A percentile compares a stretch with the other conserved stretches of the same genome.
phyloP scores from a whole-genome alignment of 2,797 vertebrate species.

The Acestrorhynchus altus region DNA sequence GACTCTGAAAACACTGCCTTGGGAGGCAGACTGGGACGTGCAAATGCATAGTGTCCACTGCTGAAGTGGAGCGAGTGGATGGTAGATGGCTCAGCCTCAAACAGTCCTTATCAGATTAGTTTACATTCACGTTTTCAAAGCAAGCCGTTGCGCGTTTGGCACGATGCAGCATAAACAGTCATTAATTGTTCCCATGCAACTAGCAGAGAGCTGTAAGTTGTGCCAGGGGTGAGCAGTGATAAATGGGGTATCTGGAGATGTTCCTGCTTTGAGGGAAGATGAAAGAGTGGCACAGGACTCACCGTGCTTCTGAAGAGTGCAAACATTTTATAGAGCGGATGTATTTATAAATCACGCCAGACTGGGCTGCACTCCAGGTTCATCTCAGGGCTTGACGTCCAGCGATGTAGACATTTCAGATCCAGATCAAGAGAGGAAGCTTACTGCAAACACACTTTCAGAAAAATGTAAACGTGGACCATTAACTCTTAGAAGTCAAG shows the following conservation, averaged over 20 bases:
- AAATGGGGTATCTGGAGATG: constrained; percentile 43
- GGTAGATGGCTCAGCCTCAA: background rate
- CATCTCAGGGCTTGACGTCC: background rate
- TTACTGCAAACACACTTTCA: background rate
- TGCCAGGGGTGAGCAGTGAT: constrained; percentile 33
- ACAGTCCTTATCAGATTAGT: constrained; percentile 32
- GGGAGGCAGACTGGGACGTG: background rate
- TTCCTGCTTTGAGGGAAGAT: constrained; percentile 25
- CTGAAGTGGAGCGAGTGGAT: constrained; percentile 1
- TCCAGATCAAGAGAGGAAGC: background rate
- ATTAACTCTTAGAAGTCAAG: background rate
- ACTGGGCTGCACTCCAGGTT: constrained; percentile 15
- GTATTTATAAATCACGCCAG: constrained; percentile 18
- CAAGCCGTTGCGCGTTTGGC: constrained; percentile 27
- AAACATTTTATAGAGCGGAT: constrained; percentile 36
- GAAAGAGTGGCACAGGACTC: constrained; percentile 34
- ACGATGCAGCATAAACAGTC: constrained; percentile 29
- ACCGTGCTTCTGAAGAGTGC: background rate
- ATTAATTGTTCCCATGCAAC: constrained; percentile 43
- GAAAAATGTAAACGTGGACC: background rate
- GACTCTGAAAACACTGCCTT: background rate
- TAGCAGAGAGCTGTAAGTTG: background rate
- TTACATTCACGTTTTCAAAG: constrained; percentile 39
- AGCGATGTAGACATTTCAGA: constrained; percentile 27
- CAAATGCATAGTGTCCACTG: background rate